A percentile compares a stretch with the other conserved stretches of the same genome.
These are phyloP conservation scores for Drosophila neoperkinsi DNA, from an alignment of 2,888 invertebrate species.

Conservation along the genomic window DNA sequence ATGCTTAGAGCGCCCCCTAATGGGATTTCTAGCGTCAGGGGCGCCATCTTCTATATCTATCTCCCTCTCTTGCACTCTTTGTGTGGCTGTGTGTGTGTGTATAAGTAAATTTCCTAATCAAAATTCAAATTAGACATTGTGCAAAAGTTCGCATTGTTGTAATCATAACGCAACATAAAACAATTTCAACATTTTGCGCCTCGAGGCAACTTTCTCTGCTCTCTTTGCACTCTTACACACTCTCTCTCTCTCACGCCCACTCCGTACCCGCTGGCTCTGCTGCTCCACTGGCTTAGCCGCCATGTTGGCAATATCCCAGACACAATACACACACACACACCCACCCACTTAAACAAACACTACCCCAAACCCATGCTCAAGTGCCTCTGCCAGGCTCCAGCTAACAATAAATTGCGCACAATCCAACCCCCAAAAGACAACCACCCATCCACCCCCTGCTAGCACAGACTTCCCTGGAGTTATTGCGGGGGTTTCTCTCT, in stretches of 20 bases:
- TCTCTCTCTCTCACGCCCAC: neutral
- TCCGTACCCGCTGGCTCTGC: neutral
- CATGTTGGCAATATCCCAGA: constrained; percentile 66
- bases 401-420: constrained; percentile 79
- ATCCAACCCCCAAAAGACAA: constrained; percentile 72
- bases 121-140: constrained; percentile 84
- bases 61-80: constrained; percentile 13
- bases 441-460: constrained; percentile 17
- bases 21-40: constrained; percentile 66
- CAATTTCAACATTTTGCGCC: constrained; percentile 78
- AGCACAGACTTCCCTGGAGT: constrained; percentile 6
- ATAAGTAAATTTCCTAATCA: constrained; percentile 85
- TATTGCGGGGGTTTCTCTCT: constrained; percentile 14
- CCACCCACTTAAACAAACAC: constrained; percentile 55
- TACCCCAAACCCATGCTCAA: constrained; percentile 30
- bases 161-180: constrained; percentile 77
- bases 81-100: constrained; percentile 42
- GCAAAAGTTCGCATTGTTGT: constrained; percentile 78
- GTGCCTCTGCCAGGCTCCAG: constrained; percentile 30
- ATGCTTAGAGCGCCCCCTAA: constrained; percentile 76
- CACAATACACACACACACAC: constrained; percentile 55
- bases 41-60: constrained; percentile 66
- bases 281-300: constrained; percentile 49
- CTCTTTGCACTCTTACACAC: neutral
- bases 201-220: constrained; percentile 44